Base-by-base conservation (phyloP, 2,797 vertebrate species). In the Alosa sapidissima region DNA sequence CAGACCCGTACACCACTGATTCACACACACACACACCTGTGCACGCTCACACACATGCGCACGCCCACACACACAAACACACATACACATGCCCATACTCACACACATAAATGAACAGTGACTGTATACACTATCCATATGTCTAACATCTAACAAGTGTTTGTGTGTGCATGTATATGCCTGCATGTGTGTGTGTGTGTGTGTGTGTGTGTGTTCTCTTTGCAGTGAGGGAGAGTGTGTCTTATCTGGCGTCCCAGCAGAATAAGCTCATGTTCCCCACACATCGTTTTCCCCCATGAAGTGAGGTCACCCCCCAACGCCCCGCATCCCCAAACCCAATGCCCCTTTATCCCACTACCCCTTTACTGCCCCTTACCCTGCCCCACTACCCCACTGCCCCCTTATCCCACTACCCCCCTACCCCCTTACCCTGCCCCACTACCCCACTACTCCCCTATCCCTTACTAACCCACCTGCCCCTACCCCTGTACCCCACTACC, bases 231-330 rank as follows among this genome's bases (percentile, higher is more conserved):
- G 93, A 95, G 90, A 97, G 96, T 1, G 96, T 96, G n/a, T 87
- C 48, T 82, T 96, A 96, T 87, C 92, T 99, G 86, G 92, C 94
- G 11, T 95, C 95, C 16, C 98, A 98, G 91, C 89, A 91, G 88
- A 98, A 96, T 60, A 88, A 94, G 86, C 95, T 99, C 84, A 92
- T 99, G 92, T 91, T 96, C 82, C 97, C 98, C 4, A 88, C 4
- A 88, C 94, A 28, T 54, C 91, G 0, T 99, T 96, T 91, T 99
- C 98, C 0, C 97, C 97, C 0, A 87, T 98, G 81, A 97, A 98
- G 89, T 98, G 81, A 93, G 2, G 41, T 41, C 41, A 41, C 41
- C 2, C 41, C 41, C 41, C 41, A 4, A 41, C 41, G 41, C 41
- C 41, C 41, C 4, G 41, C 41, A 41, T 4, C 41, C 41, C 41